These are phyloP conservation scores for Anaspis maculata DNA, from an alignment of 2,888 invertebrate genomes.

Conservation along the genomic window DNA sequence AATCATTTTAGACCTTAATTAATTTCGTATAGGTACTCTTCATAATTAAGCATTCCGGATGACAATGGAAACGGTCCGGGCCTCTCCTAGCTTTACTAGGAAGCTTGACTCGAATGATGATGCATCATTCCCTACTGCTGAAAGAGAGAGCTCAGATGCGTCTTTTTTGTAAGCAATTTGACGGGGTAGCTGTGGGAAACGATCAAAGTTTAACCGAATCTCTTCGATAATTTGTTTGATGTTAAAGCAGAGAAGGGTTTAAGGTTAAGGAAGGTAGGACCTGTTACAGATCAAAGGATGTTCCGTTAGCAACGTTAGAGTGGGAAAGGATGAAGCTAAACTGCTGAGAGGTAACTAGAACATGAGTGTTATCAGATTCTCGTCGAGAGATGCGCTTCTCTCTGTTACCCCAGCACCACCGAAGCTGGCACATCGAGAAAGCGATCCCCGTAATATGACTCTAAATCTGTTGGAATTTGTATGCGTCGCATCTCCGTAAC, in stretches of 20 bases:
- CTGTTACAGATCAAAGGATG: slow-evolving; percentile 18
- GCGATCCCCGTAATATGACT: too few relatives aligned
- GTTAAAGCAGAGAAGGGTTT: slow-evolving; percentile 14
- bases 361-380: slow-evolving; percentile 17
- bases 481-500: too few relatives aligned
- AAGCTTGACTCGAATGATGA: too few relatives aligned
- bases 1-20: too few relatives aligned
- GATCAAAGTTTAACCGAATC: slow-evolving; percentile 15
- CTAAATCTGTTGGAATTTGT: too few relatives aligned
- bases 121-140: too few relatives aligned
- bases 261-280: slow-evolving; percentile 16
- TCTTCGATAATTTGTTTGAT: slow-evolving; percentile 17
- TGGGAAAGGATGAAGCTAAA: slow-evolving; percentile 15
- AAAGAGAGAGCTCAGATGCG: too few relatives aligned
- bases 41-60: too few relatives aligned
- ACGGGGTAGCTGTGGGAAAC: slow-evolving; percentile 6
- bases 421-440: too few relatives aligned
- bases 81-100: too few relatives aligned
- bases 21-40: too few relatives aligned
- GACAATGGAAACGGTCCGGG: too few relatives aligned
- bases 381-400: slow-evolving; percentile 8
- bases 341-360: slow-evolving; percentile 16
- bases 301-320: slow-evolving; percentile 15
- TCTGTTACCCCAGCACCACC: slow-evolving; percentile 4
- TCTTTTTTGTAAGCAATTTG: slow-evolving; percentile 3